Evolutionary conservation across 2,113 vertebrate species (phyloP).

Genomic region (Fulica atra): DNA sequence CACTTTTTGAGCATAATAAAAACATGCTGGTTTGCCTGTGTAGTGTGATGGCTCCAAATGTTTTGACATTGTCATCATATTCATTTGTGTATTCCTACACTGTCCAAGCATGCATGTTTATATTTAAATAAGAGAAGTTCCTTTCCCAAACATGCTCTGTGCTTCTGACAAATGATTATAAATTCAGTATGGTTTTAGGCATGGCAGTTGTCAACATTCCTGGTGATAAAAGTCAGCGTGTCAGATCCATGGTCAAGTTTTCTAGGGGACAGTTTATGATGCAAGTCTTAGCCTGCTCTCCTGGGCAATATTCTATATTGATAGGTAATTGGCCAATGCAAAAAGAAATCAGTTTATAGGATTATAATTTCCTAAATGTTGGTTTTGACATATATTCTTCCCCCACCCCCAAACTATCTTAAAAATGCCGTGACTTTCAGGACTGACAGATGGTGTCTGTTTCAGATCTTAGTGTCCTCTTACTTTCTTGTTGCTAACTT

Average conservation of each 20-base stretch:
- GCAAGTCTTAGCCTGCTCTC: background rate
- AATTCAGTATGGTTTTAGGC: background rate
- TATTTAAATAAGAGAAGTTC: background rate
- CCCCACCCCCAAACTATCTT: background rate
- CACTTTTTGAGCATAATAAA: background rate
- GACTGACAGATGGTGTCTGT: background rate
- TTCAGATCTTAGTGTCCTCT: background rate
- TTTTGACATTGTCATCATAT: background rate
- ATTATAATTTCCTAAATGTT: background rate
- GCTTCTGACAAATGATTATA: background rate
- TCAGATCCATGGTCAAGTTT: background rate
- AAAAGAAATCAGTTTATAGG: background rate
- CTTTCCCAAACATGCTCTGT: background rate
- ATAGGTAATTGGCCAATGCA: background rate
- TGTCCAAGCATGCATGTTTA: background rate
- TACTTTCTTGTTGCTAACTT: background rate
- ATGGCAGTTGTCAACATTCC: accelerated
- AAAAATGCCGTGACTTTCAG: background rate
- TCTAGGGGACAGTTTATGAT: background rate
- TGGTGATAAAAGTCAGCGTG: background rate
- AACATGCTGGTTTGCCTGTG: background rate
- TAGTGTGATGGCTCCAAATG: background rate
- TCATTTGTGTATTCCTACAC: background rate
- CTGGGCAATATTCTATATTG: background rate
- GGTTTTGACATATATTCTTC: background rate